Evolutionary conservation across 2,888 invertebrate species (phyloP).

Genomic region (Acanthococcus lagerstroemiae): DNA sequence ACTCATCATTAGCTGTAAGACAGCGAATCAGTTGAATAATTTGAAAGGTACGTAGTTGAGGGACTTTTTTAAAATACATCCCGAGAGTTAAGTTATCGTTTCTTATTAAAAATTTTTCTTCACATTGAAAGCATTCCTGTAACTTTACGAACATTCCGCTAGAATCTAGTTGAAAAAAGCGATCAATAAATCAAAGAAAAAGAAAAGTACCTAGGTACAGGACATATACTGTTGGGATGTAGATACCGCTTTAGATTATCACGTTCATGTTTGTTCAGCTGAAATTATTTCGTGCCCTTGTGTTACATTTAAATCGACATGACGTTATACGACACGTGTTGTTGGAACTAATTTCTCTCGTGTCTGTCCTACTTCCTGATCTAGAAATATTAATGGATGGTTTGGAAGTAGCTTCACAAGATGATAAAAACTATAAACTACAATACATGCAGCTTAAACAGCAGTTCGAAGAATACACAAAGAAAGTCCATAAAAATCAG

Average conservation of each 20-base stretch:
- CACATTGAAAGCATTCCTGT: background rate
- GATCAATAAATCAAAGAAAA: too few species aligned
- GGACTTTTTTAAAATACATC: too few species aligned
- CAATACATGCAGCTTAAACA: slow-evolving; percentile 53
- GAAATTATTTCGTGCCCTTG: too few species aligned
- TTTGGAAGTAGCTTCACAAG: slow-evolving; percentile 35
- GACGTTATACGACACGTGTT: too few species aligned
- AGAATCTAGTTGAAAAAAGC: too few species aligned
- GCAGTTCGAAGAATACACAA: slow-evolving; percentile 59
- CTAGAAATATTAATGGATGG: slow-evolving; percentile 32
- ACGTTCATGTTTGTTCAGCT: too few species aligned
- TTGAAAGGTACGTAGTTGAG: slow-evolving; percentile 43
- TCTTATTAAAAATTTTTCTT: background rate
- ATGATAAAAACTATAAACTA: slow-evolving; percentile 52
- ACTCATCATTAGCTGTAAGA: slow-evolving; percentile 50
- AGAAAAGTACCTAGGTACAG: too few species aligned
- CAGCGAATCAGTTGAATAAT: slow-evolving; percentile 51
- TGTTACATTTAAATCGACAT: too few species aligned
- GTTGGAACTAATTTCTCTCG: too few species aligned
- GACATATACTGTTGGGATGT: too few species aligned
- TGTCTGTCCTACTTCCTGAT: background rate
- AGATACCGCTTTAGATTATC: too few species aligned
- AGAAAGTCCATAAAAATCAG: slow-evolving; percentile 38
- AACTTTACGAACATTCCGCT: background rate
- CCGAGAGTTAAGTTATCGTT: too few species aligned